Conservation (phyloP, 2,113 vertebrate genomes). For the Gallinago paraguaiae region DNA sequence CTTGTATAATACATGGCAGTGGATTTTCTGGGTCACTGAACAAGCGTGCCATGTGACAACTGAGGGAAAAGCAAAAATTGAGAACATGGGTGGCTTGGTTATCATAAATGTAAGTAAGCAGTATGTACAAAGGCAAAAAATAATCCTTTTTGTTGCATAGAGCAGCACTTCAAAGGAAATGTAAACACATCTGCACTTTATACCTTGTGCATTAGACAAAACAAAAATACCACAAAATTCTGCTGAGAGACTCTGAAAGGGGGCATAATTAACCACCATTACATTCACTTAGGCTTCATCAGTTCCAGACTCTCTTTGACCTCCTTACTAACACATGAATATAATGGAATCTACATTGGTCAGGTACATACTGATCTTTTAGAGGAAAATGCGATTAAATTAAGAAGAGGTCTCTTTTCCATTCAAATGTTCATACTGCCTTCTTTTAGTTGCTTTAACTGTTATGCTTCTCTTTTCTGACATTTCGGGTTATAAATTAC, state of each 20-base stretch:
- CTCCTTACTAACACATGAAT: not conserved
- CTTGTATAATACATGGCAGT: not conserved
- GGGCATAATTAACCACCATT: slow-evolving; percentile 11
- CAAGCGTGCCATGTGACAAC: not conserved
- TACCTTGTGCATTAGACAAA: not conserved
- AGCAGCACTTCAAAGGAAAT: not conserved
- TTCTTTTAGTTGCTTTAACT: not conserved
- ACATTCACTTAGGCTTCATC: not conserved
- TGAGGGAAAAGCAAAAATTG: not conserved
- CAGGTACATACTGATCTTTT: not conserved
- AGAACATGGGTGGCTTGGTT: not conserved
- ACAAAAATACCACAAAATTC: slow-evolving; percentile 25
- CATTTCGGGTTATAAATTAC: not conserved
- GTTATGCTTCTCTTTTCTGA: not conserved
- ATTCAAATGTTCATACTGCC: not conserved
- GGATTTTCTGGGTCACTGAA: not conserved
- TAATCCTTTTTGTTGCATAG: not conserved
- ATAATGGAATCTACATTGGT: not conserved
- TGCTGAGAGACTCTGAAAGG: not conserved
- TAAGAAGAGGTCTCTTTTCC: not conserved
- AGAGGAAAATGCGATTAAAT: not conserved
- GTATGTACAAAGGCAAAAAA: not conserved
- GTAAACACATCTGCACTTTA: not conserved
- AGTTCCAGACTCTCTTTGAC: not conserved
- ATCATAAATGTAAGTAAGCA: not conserved